Conservation (phyloP, 2,113 vertebrate genomes). For the Elachura formosa region DNA sequence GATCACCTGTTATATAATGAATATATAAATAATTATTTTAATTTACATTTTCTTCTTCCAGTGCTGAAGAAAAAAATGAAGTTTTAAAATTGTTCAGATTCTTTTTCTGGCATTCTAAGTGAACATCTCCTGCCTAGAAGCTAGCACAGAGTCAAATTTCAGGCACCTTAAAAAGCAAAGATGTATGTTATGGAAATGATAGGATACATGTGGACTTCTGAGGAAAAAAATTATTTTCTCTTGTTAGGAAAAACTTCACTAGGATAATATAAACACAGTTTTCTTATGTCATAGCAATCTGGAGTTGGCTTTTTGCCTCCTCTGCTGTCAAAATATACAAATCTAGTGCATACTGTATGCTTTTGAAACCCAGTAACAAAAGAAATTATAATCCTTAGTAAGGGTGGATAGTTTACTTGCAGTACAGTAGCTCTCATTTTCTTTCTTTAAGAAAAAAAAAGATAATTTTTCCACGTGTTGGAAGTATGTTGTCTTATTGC, state of each 20-base stretch:
- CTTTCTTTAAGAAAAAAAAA: not conserved
- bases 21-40: not conserved
- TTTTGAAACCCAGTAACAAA: not conserved
- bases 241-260: not conserved
- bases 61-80: not conserved
- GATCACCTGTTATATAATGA: not conserved
- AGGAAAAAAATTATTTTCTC: not conserved
- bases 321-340: not conserved
- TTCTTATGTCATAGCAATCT: not conserved
- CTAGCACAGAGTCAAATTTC: not conserved
- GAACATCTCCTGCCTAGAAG: not conserved
- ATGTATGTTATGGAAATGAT: not conserved
- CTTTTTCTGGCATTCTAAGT: not conserved
- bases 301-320: not conserved
- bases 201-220: not conserved
- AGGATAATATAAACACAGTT: not conserved
- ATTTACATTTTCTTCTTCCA: not conserved
- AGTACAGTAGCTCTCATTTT: not conserved
- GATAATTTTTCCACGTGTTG: not conserved
- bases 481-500: not conserved
- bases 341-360: not conserved
- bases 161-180: not conserved
- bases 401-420: not conserved
- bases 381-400: not conserved
- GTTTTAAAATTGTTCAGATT: not conserved